Percentiles rank a stretch among this genome's conserved stretches.
phyloP scores from a whole-genome alignment of 2,113 vertebrate species.

The Stercorarius parasiticus region DNA sequence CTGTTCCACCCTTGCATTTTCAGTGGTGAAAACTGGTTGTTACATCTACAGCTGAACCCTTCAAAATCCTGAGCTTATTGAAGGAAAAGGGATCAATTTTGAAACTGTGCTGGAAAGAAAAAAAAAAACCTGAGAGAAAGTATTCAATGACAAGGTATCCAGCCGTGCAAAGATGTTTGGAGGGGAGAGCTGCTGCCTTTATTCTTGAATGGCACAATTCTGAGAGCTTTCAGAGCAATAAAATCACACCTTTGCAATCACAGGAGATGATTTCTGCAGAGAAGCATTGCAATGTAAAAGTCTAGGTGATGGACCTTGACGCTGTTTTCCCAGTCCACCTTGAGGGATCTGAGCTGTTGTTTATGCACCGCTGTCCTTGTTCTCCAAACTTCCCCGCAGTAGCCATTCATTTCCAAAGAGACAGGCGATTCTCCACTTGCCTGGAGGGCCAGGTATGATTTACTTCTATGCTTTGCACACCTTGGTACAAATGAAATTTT shows the following conservation, averaged over 20 bases:
- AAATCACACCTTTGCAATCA: constrained; percentile 65
- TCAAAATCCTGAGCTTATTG: constrained; percentile 42
- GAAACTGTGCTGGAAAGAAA: constrained; percentile 34
- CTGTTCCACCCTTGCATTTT: constrained; percentile 55
- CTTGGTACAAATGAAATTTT: neutral
- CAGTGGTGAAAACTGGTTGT: constrained; percentile 45
- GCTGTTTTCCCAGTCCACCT: constrained; percentile 32
- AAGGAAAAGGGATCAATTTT: constrained; percentile 63
- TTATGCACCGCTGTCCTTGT: neutral
- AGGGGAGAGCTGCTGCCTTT: constrained; percentile 37
- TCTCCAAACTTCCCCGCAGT: neutral
- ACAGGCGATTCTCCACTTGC: neutral
- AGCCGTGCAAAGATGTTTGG: constrained; percentile 52
- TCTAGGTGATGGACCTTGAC: neutral
- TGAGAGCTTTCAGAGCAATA: constrained; percentile 62
- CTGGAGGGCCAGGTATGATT: neutral
- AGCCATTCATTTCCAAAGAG: neutral
- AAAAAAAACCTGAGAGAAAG: neutral
- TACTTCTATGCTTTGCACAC: neutral
- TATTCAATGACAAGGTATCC: constrained; percentile 57
- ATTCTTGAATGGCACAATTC: constrained; percentile 63
- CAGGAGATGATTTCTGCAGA: constrained; percentile 15
- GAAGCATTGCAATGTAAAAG: constrained; percentile 2
- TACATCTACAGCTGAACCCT: constrained; percentile 37
- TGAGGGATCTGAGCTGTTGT: constrained; percentile 26